Evolutionary conservation across 2,113 vertebrate species (phyloP), one percentile per base, ranked within the genome.

Genomic region (Seriola dumerili): DNA sequence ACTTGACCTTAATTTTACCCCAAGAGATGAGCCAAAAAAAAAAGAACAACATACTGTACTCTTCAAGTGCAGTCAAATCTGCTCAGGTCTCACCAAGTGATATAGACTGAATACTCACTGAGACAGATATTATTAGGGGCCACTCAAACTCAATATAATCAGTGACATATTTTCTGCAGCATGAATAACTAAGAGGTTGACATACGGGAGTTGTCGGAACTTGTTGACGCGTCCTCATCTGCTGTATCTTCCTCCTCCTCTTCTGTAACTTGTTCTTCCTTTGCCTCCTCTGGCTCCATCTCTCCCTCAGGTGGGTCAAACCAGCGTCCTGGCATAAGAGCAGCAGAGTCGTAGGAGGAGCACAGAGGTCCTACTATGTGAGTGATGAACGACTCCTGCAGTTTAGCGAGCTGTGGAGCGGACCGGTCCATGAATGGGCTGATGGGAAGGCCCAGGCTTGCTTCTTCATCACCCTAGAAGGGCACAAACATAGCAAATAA

Each of bases 381-480:
- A 14, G 97, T 97, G 90, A 99, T 99, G 93, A 99, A 99, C 3
- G 98, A 99, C 78, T 99, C 97, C 92, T 99, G 98, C 3, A 99
- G 97, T 55, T 97, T 97, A 34, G 98, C 98, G 80, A 99, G 90
- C 91, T 99, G 97, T 0, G 98, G 97, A 3, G 97, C 96, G 0
- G 97, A 97, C 7, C 97, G 97, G 88, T 99, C 97, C 98, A 99
- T 99, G 92, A 98, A 99, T 0, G 98, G 98, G 85, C 98, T 99
- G 90, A 98, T 97, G 21, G 98, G 96, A 76, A 99, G 94, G 34
- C 97, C 98, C n/a, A 99, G 93, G 82, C 96, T 97, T 29, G 97
- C 95, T 90, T 99, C 98, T 90, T 99, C 97, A 64, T 99, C 97
- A 0, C 98, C 98, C 98, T 99, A 81, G 25, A 44, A 16, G 42